A percentile compares a stretch with the other conserved stretches of the same genome.
Evolutionary conservation across 2,888 invertebrate genomes (phyloP).

Genomic region (Chesias legatella): DNA sequence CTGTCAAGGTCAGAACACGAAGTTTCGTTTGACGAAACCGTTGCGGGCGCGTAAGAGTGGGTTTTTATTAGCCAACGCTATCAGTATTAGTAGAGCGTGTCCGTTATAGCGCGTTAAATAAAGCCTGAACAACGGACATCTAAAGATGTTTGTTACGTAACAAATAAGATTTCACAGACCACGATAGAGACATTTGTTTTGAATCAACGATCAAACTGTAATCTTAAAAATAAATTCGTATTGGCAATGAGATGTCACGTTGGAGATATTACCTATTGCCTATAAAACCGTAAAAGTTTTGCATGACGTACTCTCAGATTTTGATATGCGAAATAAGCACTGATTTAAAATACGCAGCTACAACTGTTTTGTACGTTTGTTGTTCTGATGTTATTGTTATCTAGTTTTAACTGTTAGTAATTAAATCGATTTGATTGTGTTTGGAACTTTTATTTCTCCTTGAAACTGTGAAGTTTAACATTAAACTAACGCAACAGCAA

Average conservation of each 20-base stretch:
- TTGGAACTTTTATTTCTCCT: slow-evolving; percentile 9
- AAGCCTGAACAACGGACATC: slow-evolving; percentile 58
- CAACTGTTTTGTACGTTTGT: slow-evolving; percentile 31
- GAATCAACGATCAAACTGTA: slow-evolving; percentile 8
- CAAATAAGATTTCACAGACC: slow-evolving; percentile 61
- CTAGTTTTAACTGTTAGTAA: slow-evolving; percentile 66
- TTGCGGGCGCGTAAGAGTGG: slow-evolving; percentile 64
- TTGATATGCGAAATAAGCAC: slow-evolving; percentile 1
- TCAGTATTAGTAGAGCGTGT: slow-evolving; percentile 70
- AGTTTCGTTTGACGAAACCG: slow-evolving; percentile 82
- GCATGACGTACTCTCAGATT: slow-evolving; percentile 1
- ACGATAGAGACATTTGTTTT: slow-evolving; percentile 23
- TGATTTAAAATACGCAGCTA: too few relatives aligned
- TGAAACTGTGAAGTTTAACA: not conserved
- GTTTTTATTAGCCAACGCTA: slow-evolving; percentile 58
- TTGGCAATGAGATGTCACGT: slow-evolving; percentile 1
- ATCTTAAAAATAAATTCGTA: not conserved
- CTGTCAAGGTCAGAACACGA: slow-evolving; percentile 84
- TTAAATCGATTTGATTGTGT: slow-evolving; percentile 35
- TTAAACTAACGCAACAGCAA: not conserved
- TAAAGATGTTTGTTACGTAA: slow-evolving; percentile 63
- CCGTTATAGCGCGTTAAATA: slow-evolving; percentile 59
- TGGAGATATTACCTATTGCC: not conserved
- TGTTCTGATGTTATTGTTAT: slow-evolving; percentile 60
- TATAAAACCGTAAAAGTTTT: not conserved